Percentiles rank a stretch among this genome's conserved stretches.
Evolutionary conservation across 2,113 vertebrate species (phyloP).

Genomic region (Tragelaphus buxtoni): DNA sequence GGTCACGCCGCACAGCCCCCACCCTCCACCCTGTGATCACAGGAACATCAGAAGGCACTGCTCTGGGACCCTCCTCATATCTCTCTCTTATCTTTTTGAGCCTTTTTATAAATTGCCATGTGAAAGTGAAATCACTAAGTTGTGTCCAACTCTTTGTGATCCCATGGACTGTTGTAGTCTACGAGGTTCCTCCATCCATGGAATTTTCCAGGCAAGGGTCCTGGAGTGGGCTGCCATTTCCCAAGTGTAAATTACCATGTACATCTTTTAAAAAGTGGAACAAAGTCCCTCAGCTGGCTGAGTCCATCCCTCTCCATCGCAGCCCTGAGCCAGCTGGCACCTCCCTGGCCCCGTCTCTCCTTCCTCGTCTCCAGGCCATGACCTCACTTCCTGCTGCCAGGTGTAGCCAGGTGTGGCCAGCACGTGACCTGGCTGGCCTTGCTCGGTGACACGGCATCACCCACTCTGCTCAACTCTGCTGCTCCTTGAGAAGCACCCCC

Average conservation of each 20-base stretch:
- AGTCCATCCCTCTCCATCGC: accelerated
- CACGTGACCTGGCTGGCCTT: accelerated
- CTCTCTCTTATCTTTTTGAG: background rate
- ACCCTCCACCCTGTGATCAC: background rate
- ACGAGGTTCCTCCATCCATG: background rate
- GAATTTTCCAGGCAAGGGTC: background rate
- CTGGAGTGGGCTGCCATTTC: background rate
- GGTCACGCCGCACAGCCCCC: too few relatives aligned
- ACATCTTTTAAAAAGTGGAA: background rate
- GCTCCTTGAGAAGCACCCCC: background rate
- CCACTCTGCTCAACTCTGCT: background rate
- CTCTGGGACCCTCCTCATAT: background rate
- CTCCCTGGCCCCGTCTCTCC: too few relatives aligned
- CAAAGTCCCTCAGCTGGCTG: accelerated
- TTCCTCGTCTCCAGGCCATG: accelerated
- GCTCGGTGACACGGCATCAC: background rate
- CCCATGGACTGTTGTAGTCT: background rate
- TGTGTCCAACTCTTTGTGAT: accelerated
- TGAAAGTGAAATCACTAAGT: background rate
- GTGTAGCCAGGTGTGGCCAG: background rate
- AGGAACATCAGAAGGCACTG: background rate
- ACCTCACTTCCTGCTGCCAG: background rate
- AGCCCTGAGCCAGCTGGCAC: accelerated
- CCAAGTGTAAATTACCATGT: background rate
- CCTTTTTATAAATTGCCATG: background rate